Base-by-base conservation (phyloP, 2,113 vertebrate species). In the Sebastes schlegelii region DNA sequence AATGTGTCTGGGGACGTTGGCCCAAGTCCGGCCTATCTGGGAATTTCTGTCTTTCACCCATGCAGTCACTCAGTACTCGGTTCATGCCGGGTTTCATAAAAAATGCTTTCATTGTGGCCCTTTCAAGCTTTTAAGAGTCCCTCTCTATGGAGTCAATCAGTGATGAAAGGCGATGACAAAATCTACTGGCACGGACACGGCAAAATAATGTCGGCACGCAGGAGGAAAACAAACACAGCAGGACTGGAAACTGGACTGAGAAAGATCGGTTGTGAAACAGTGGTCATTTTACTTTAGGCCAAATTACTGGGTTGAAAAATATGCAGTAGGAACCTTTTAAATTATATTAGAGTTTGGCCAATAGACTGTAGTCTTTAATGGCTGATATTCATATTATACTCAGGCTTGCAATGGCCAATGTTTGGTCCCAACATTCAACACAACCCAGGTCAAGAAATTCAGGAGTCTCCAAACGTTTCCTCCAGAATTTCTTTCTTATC, bases 1-100 rank as follows among this genome's bases (percentile, higher is more conserved):
- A 86, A 34, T 70, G 88, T 79, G 66, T 89, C 69, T 54, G 80
- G 77, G 91, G 92, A 86, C 87, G 52, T 87, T 94, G 90, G 76
- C 90, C 89, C 74, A 64, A 79, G 64, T 82, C 48, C 40, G 55
- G 72, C 72, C 64, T 77, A 65, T 82, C 74, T 78, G 73, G 84
- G 83, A 92, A 78, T 89, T 75, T 86, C 51, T 84, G 54, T 89
- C 80, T 88, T 85, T 26, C 71, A 88, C 60, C 66, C 77, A 68
- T 48, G 58, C 26, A 75, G 82, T 74, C 77, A 81, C 65, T 88
- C 66, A 85, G 85, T 80, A 77, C 69, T 82, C 70, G 60, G 9
- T 84, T 82, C 73, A 84, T 13, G 68, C 74, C 21, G 69, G 23
- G 78, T 80, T 88, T 82, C 74, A 83, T 74, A 52, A 74, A 55